A percentile compares a stretch with the other conserved stretches of the same genome.
Evolutionary conservation across 2,888 invertebrate species (phyloP).

Genomic region (Amiota communis): DNA sequence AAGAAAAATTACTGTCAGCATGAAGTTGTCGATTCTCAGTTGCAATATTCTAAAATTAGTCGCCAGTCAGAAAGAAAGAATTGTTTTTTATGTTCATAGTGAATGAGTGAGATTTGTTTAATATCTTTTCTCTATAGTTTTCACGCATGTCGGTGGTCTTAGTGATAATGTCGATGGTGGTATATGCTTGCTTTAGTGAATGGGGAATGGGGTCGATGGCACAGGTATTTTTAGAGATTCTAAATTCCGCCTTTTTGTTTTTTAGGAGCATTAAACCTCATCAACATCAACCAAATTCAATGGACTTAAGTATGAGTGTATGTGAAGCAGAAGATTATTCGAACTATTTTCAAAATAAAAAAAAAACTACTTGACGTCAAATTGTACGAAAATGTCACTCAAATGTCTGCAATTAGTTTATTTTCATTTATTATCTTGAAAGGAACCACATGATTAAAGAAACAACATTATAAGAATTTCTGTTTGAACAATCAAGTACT

Average conservation of each 20-base stretch:
- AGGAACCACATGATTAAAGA: no score
- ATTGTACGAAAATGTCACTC: constrained; percentile 34
- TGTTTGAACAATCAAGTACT: no score
- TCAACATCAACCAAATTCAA: background rate
- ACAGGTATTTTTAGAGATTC: constrained; percentile 18
- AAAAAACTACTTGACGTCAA: constrained; percentile 18
- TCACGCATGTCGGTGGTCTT: constrained; percentile 6
- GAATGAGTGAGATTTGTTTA: background rate
- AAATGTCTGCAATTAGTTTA: background rate
- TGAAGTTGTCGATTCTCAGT: background rate
- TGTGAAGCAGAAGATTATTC: no score
- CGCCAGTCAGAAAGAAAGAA: background rate
- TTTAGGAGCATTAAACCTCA: background rate
- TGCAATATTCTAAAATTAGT: constrained; percentile 11
- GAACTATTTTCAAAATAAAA: no score
- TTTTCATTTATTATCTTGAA: no score
- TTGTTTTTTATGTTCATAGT: background rate
- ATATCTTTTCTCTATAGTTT: constrained; percentile 9
- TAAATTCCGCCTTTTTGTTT: background rate
- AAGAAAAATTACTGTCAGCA: background rate
- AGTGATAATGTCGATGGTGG: background rate
- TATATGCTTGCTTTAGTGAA: background rate
- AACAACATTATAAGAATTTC: no score
- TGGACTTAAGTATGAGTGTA: background rate
- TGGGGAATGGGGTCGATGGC: constrained; percentile 17